phyloP scores from a whole-genome alignment of 2,888 invertebrate species.

The Synergus laeviventris region DNA sequence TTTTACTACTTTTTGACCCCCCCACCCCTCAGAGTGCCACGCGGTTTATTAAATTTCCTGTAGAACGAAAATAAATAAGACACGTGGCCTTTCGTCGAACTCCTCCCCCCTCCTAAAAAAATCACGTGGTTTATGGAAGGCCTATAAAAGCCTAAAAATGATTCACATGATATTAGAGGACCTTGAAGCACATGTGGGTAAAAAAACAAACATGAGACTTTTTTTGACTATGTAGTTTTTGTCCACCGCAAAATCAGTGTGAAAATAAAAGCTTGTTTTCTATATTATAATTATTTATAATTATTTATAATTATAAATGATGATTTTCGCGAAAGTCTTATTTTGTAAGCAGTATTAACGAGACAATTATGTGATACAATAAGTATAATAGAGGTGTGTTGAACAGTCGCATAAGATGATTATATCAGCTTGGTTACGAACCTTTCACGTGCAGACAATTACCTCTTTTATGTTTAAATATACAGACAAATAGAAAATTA shows the following conservation, averaged over 20 bases:
- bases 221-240: background rate
- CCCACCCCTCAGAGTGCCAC: too few relatives aligned
- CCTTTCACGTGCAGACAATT: slow-evolving; percentile 1
- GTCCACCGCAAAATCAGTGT: background rate
- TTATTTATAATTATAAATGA: background rate
- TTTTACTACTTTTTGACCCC: too few relatives aligned
- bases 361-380: slow-evolving; percentile 2
- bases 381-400: background rate
- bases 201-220: background rate
- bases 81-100: too few relatives aligned
- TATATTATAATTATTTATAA: too few relatives aligned
- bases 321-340: slow-evolving; percentile 1
- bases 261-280: background rate
- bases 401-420: background rate
- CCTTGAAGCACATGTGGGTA: too few relatives aligned
- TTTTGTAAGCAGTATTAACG: background rate
- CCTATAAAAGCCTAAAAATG: too few relatives aligned
- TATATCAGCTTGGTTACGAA: slow-evolving; percentile 7
- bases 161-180: too few relatives aligned
- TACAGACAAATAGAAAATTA: background rate
- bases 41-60: too few relatives aligned
- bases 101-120: too few relatives aligned
- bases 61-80: too few relatives aligned
- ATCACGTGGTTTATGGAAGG: too few relatives aligned
- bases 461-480: background rate